Base-by-base conservation (phyloP, 2,113 vertebrate species). In the Sapayoa aenigma region DNA sequence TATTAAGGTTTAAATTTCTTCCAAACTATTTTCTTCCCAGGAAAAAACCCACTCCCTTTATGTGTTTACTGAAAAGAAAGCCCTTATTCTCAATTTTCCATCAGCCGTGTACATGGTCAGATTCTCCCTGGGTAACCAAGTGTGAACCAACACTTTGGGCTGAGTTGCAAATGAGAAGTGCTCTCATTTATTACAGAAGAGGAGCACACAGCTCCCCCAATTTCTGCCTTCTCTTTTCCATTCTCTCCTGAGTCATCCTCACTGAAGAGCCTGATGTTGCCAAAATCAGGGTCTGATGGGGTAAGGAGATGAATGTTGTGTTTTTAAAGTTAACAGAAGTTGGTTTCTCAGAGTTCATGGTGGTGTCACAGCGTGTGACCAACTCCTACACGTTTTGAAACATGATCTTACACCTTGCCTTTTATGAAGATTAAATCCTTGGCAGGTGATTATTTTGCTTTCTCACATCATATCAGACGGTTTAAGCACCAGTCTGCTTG, bases 391-490 rank as follows among this genome's bases (percentile, higher is more conserved):
- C 90, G 3, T 62, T 97, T 75, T 89, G 98, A 97, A 98, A 98
- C 96, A 83, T 23, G 95, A 97, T 96, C 97, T 74, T 68, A 78
- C 78, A 96, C 97, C 94, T 82, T 93, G 96, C 93, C 97, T 97
- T 96, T 97, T 94, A 93, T 90, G 93, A 96, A 95, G 96, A 95
- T 87, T 71, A 95, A 96, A 94, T 90, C 91, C 94, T 81, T 97
- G 97, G 92, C 97, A 97, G 97, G 96, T 98, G 98, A 98, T 98
- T 97, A 97, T 96, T 97, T 98, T 97, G 92, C 96, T 98, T 96
- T 90, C 95, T 88, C 93, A 86, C 97, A 94, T 97, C 96, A 66
- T 95, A 96, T 97, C 95, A 93, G 97, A 94, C 7, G 10, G 50
- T 83, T 93, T 75, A 55, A 95, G 96, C 93, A 94, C 60, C 55